These are phyloP conservation scores for Corydoras sp. DNA, from an alignment of 2,113 vertebrate species.

Conservation along the genomic window DNA sequence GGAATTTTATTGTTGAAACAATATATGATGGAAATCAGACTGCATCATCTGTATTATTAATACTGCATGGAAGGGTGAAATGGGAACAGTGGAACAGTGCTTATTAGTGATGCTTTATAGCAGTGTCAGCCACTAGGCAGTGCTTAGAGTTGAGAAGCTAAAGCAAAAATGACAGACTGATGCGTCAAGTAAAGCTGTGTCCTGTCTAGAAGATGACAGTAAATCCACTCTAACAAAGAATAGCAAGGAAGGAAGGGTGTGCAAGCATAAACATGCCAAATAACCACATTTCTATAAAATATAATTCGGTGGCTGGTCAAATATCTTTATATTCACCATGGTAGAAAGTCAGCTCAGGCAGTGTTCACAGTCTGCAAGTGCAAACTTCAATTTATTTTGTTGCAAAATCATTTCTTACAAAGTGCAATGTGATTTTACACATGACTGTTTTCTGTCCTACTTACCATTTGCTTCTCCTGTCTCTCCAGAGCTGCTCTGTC, in stretches of 20 bases:
- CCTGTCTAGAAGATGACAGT: constrained; percentile 15
- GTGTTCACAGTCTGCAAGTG: not conserved
- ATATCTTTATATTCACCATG: not conserved
- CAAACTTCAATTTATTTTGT: not conserved
- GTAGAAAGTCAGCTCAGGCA: too few relatives aligned
- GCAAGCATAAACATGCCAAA: not conserved
- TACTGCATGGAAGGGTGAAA: constrained; percentile 26
- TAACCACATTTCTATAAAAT: not conserved
- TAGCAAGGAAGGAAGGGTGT: not conserved
- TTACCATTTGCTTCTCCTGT: constrained; percentile 96
- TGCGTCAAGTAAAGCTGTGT: constrained; percentile 1
- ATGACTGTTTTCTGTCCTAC: constrained; percentile 45
- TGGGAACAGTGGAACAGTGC: constrained; percentile 16
- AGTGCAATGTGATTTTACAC: not conserved
- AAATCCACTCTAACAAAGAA: constrained; percentile 3
- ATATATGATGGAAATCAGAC: constrained; percentile 19
- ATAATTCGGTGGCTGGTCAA: not conserved
- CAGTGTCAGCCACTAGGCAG: constrained; percentile 19
- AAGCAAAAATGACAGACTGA: constrained; percentile 29
- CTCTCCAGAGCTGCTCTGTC: constrained; percentile 89
- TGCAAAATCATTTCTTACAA: constrained; percentile 4
- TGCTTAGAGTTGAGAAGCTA: constrained; percentile 11
- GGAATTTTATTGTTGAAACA: constrained; percentile 10
- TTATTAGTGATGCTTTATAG: constrained; percentile 36
- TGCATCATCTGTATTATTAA: constrained; percentile 25